Percentiles rank a stretch among this genome's conserved stretches.
Conservation (phyloP, 2,888 invertebrate genomes). For the Trimorus sp. region DNA sequence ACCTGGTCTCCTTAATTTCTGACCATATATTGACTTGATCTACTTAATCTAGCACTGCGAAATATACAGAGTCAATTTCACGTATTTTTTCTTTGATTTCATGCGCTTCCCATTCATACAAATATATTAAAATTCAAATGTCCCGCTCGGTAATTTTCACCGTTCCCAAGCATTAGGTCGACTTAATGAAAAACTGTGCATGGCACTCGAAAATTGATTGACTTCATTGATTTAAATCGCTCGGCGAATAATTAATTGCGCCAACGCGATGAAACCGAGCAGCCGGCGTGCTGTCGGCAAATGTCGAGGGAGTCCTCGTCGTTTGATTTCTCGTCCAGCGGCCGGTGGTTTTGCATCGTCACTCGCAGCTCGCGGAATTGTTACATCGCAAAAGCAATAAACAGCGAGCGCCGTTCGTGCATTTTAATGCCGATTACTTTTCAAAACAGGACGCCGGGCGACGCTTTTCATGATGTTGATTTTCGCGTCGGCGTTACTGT, state of each 20-base stretch:
- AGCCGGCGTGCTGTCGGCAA: conserved; percentile 39
- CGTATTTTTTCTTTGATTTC: too few relatives aligned
- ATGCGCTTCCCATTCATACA: too few relatives aligned
- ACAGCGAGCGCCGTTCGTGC: conserved; percentile 32
- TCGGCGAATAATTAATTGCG: conserved; percentile 37
- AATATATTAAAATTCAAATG: too few relatives aligned
- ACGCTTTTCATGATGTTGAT: conserved; percentile 51
- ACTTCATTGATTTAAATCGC: conserved; percentile 33
- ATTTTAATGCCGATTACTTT: conserved; percentile 47
- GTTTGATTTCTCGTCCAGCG: conserved; percentile 45
- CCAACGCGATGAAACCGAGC: conserved; percentile 25
- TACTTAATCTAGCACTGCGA: too few relatives aligned
- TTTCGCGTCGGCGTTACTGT: conserved; percentile 37
- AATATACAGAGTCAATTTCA: too few relatives aligned
- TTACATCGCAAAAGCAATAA: conserved; percentile 52
- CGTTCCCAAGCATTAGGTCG: conserved; percentile 1
- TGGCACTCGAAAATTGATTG: conserved; percentile 29
- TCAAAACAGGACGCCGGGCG: conserved; percentile 39
- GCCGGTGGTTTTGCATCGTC: conserved; percentile 36
- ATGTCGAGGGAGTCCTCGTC: conserved; percentile 38
- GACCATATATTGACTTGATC: too few relatives aligned
- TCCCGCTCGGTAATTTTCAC: too few relatives aligned
- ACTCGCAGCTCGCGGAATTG: conserved; percentile 31
- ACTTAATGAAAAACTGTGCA: conserved; percentile 16
- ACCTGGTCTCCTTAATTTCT: too few relatives aligned